Evolutionary conservation across 2,797 vertebrate genomes (phyloP), one percentile per base, ranked within the genome.

Genomic region (Brotula barbata): DNA sequence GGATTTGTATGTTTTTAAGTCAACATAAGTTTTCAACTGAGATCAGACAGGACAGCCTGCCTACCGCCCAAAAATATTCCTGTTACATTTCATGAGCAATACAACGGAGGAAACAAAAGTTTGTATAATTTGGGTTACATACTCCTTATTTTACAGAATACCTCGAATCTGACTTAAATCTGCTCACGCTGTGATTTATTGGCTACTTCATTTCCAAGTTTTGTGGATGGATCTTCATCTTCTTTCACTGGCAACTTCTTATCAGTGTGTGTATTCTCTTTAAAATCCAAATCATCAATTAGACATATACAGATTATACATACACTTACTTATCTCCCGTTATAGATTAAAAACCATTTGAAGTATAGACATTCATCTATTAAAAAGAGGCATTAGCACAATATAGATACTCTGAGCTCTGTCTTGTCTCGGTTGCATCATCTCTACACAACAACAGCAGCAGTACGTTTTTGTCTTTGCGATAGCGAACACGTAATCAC

Each of bases 361-460:
- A 73, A 58, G 22, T 70, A 67, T 41, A 63, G n/a, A 69, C 48
- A 55, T 21, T 53, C 37, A 6, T 48, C 20, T 51, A 50, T 50
- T 57, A 68, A 39, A 23, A 53, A 53, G 37, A 3, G 61, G 3
- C 51, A 51, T 64, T 43, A 54, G 66, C 60, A 75, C 55, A 78
- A 77, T 63, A 58, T 41, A 68, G 45, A 50, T 66, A 54, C 19
- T 76, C 20, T 68, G 39, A 60, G 57, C 43, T 50, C 31, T 58
- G 46, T 60, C 12, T 64, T 56, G 50, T 74, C 36, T 12, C 31
- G 28, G 34, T 73, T 81, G 60, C 58, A 66, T 69, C 5, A 16
- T 80, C 37, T 75, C 64, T 75, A 70, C 58, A 69, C 69, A 73
- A 67, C 73, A 66, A 63, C 74, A 68, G 68, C 45, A 34, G 66